These are phyloP conservation scores for Muntiacus reevesi DNA, from an alignment of 2,113 vertebrate species.

Conservation along the genomic window DNA sequence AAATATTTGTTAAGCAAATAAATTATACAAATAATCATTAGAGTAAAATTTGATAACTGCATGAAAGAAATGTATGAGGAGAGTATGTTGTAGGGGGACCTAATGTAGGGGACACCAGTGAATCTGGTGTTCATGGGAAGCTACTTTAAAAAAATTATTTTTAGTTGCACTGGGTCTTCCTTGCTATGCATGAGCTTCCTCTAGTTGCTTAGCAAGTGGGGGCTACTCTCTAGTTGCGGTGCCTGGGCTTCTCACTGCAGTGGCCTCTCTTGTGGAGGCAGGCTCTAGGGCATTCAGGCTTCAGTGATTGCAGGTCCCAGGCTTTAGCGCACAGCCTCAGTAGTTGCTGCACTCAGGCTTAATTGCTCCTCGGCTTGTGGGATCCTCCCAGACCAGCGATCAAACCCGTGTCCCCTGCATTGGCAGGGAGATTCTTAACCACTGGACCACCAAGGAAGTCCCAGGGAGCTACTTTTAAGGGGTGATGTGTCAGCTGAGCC, in stretches of 20 bases:
- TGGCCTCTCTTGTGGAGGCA: not conserved
- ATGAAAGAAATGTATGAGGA: not conserved
- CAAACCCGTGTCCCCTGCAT: not conserved
- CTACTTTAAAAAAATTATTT: not conserved
- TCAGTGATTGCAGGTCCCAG: not conserved
- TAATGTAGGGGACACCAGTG: not conserved
- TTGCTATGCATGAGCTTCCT: not conserved
- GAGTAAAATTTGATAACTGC: not conserved
- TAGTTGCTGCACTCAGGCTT: not conserved
- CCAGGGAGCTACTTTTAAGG: not conserved
- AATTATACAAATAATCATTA: slow-evolving; percentile 31
- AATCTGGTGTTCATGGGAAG: not conserved
- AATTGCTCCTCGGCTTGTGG: not conserved
- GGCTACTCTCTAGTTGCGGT: not conserved
- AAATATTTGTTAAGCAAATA: slow-evolving; percentile 3
- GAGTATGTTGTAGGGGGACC: not conserved
- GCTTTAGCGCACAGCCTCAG: not conserved
- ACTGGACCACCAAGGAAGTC: not conserved
- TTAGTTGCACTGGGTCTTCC: not conserved
- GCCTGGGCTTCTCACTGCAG: not conserved
- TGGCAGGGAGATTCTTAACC: not conserved
- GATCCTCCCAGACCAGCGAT: not conserved
- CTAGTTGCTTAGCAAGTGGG: not conserved
- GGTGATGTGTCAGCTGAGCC: not conserved
- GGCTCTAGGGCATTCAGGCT: not conserved